A percentile compares a stretch with the other conserved stretches of the same genome.
Conservation (phyloP, 2,888 invertebrate species). For the Serrognathus titanus region DNA sequence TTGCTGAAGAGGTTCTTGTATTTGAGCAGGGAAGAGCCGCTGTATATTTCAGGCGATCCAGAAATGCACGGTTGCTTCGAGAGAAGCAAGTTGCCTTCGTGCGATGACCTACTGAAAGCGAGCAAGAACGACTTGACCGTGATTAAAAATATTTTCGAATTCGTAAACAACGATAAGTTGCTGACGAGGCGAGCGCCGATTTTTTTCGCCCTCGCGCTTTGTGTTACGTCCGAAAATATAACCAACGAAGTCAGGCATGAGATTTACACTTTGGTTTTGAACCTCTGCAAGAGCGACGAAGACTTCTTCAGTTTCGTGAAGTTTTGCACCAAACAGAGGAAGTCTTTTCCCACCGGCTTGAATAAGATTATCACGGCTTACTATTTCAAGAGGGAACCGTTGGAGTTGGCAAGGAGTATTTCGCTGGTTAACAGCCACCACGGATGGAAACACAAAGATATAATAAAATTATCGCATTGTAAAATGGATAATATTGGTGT, state of each 20-base stretch:
- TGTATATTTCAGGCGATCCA: slow-evolving; percentile 36
- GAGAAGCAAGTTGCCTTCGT: slow-evolving; percentile 12
- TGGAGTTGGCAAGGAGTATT: slow-evolving; percentile 61
- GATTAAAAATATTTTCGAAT: background rate
- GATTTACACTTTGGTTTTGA: slow-evolving; percentile 30
- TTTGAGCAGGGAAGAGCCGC: slow-evolving; percentile 28
- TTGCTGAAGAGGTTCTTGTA: slow-evolving; percentile 38
- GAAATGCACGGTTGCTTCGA: slow-evolving; percentile 28
- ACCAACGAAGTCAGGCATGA: slow-evolving; percentile 13
- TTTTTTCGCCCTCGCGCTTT: slow-evolving; percentile 32
- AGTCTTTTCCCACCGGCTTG: slow-evolving; percentile 26
- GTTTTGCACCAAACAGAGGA: slow-evolving; percentile 31
- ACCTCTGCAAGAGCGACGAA: slow-evolving; percentile 61
- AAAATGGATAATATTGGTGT: slow-evolving; percentile 52
- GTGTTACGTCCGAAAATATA: background rate
- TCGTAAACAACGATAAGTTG: slow-evolving; percentile 1
- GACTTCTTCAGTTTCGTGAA: slow-evolving; percentile 42
- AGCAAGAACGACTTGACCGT: background rate
- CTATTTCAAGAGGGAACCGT: slow-evolving; percentile 61
- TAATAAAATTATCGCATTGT: slow-evolving; percentile 62
- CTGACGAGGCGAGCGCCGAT: slow-evolving; percentile 32
- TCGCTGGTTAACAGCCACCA: slow-evolving; percentile 61
- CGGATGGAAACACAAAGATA: slow-evolving; percentile 70
- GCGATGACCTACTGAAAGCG: slow-evolving; percentile 13
- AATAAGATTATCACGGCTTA: slow-evolving; percentile 61